phyloP scores from a whole-genome alignment of 2,888 invertebrate genomes.

The Phaedon cochleariae region DNA sequence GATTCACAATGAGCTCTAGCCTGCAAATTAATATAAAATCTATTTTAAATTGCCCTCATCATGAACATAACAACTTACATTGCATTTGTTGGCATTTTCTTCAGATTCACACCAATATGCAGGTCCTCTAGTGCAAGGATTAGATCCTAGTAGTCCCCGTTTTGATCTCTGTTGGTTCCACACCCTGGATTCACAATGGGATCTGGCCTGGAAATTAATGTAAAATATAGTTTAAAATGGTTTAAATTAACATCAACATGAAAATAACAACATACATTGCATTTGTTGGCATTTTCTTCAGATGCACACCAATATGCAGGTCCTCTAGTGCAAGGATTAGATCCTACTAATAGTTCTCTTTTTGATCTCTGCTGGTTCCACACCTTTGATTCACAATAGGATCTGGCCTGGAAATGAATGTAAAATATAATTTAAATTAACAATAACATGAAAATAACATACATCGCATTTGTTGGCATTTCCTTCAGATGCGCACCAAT shows the following conservation, averaged over 20 bases:
- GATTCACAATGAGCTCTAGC: constrained; percentile 3
- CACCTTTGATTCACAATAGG: constrained; percentile 23
- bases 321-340: constrained; percentile 78
- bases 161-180: constrained; percentile 6
- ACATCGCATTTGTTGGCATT: constrained; percentile 46
- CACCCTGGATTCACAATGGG: constrained; percentile 19
- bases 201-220: constrained; percentile 16
- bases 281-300: constrained; percentile 59
- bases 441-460: too few species aligned
- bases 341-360: constrained; percentile 66
- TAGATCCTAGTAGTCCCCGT: constrained; percentile 64
- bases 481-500: constrained; percentile 72
- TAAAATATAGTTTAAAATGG: too few species aligned
- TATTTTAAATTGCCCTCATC: not conserved
- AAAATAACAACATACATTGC: constrained; percentile 38
- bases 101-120: constrained; percentile 79
- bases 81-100: constrained; percentile 60
- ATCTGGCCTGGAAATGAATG: too few species aligned
- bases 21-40: not conserved
- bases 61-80: not conserved
- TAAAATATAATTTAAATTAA: too few species aligned
- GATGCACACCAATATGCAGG: constrained; percentile 81
- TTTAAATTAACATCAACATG: too few species aligned
- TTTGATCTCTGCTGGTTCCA: constrained; percentile 20
- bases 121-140: constrained; percentile 81